A percentile compares a stretch with the other conserved stretches of the same genome.
Evolutionary conservation across 2,113 vertebrate genomes (phyloP).

Genomic region (Nothoprocta perdicaria): DNA sequence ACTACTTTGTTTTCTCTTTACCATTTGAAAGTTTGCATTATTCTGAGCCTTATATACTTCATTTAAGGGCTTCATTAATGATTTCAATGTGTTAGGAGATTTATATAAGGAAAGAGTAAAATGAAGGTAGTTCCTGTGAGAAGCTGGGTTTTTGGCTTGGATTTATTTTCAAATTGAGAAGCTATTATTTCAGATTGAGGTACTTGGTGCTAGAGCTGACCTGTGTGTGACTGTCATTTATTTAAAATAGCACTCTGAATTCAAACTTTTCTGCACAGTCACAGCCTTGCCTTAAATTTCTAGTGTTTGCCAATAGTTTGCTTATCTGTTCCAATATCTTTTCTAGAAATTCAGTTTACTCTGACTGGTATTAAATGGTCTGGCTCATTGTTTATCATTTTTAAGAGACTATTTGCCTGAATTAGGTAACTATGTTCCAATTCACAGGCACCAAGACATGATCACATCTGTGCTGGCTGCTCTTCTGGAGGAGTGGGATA

Average conservation of each 20-base stretch:
- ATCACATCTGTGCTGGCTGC: neutral
- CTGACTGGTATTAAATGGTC: neutral
- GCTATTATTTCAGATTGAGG: neutral
- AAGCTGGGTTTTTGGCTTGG: neutral
- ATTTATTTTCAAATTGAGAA: constrained; percentile 8
- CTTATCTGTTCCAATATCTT: neutral
- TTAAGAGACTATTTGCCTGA: neutral
- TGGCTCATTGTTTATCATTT: neutral
- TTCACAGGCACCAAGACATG: neutral
- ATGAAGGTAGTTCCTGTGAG: constrained; percentile 36
- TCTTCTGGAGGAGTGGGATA: neutral
- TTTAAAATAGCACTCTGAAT: constrained; percentile 33
- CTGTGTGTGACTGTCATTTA: neutral
- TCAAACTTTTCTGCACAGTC: neutral
- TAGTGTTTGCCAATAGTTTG: neutral
- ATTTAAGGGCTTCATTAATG: neutral
- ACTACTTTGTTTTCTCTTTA: neutral
- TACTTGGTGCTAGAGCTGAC: neutral
- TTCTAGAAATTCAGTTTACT: neutral
- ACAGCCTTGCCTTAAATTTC: neutral
- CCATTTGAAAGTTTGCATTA: neutral
- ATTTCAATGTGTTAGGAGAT: constrained; percentile 5
- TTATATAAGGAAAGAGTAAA: constrained; percentile 20
- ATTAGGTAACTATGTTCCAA: neutral
- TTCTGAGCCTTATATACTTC: neutral